These are phyloP conservation scores for Sabatieria punctata DNA, from an alignment of 2,888 invertebrate species.

Conservation along the genomic window DNA sequence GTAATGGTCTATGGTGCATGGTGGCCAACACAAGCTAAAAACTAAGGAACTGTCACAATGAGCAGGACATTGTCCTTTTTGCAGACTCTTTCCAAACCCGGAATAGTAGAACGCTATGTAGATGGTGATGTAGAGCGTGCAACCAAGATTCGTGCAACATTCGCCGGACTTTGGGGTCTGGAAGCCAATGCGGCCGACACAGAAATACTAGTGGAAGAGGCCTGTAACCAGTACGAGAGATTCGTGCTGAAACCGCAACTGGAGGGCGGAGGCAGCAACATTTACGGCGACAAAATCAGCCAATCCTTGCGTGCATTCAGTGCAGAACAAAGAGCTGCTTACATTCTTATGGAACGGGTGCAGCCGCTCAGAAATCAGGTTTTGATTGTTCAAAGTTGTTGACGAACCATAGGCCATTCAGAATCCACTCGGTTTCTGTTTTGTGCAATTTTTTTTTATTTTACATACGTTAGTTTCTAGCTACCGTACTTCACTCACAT, in stretches of 20 bases:
- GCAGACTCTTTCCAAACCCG: conserved; percentile 61
- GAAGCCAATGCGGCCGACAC: conserved; percentile 39
- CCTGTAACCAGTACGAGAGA: conserved; percentile 46
- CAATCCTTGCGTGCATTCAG: conserved; percentile 24
- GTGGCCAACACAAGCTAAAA: too few relatives aligned
- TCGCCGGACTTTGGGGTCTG: conserved; percentile 73
- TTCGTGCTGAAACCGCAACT: conserved; percentile 90
- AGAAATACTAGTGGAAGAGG: conserved; percentile 14
- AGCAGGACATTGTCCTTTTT: too few relatives aligned
- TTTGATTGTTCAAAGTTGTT: conserved; percentile 5
- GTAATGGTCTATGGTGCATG: too few relatives aligned
- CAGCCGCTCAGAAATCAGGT: conserved; percentile 63
- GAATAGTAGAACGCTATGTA: conserved; percentile 52
- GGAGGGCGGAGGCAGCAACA: conserved; percentile 89
- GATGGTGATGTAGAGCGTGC: conserved; percentile 43
- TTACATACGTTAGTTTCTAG: too few relatives aligned
- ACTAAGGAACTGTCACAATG: too few relatives aligned
- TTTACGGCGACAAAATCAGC: conserved; percentile 65
- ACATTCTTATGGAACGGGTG: conserved; percentile 85
- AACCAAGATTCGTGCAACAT: conserved; percentile 54
- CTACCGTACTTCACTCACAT: too few relatives aligned
- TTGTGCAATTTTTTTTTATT: too few relatives aligned
- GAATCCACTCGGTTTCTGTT: too few relatives aligned
- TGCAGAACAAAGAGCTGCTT: conserved; percentile 59
- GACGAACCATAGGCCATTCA: too few relatives aligned